Evolutionary conservation across 2,888 invertebrate species (phyloP), one percentile per base, ranked within the genome.

Genomic region (Nomada flava): DNA sequence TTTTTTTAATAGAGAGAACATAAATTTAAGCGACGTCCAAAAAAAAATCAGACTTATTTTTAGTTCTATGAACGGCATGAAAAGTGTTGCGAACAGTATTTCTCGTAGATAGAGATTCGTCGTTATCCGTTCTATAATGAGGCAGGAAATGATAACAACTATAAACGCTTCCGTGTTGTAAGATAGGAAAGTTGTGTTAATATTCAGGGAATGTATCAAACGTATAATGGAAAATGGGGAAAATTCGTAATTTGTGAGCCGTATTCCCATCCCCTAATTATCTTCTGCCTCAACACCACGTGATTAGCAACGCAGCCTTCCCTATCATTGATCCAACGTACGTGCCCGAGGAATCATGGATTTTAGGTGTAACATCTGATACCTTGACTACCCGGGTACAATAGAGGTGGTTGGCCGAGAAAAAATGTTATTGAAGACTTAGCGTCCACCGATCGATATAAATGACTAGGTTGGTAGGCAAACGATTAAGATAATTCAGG

Each of bases 251-350:
- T 7, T 36, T 36, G 7, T 7, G 36, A 7, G 7, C 29, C 63
- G 26, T 44, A 70, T 47, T 44, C 60, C 52, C 23, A 15, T 64
- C 57, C 36, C 68, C 57, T 77, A 75, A 85, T 84, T 85, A 78
- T 75, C 83, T 36, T 72, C 64, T 70, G 81, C 81, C 81, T 84
- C 75, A 57, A 23, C 79, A 64, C 65, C 85, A 82, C 82, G 85
- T 79, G 85, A 85, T 85, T 85, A 85, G 82, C 82, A 82, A 85
- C 82, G 79, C 55, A 76, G 59, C 50, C 73, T 65, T 77, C 71
- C 65, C 74, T 76, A 71, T 76, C 85, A 85, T 85, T 79, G 85
- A 85, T 85, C 85, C 85, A 85, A 85, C 84, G 65, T 78, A 47
- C 77, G 20, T 71, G 69, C 74, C 69, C 73, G 23, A 11, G 18